Evolutionary conservation across 2,113 vertebrate species (phyloP).

Genomic region (Pseudorhombus dupliciocellatus): DNA sequence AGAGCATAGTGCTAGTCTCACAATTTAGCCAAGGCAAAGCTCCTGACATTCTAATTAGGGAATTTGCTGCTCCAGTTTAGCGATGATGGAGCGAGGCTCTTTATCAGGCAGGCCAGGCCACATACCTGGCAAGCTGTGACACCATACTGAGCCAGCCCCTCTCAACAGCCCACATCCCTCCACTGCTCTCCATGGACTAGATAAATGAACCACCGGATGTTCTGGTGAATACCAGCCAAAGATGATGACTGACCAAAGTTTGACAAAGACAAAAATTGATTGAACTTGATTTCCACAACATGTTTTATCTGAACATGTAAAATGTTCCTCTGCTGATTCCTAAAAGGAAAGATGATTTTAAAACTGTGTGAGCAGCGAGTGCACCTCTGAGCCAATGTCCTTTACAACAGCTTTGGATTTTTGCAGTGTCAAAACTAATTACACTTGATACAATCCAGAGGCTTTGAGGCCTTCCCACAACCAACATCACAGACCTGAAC

Average conservation of each 20-base stretch:
- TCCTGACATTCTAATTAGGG: constrained; percentile 74
- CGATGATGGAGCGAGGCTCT: constrained; percentile 68
- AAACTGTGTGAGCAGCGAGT: constrained; percentile 21
- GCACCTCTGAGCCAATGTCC: constrained; percentile 27
- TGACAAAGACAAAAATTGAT: constrained; percentile 1
- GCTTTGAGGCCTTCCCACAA: not conserved
- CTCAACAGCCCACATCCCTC: constrained; percentile 62
- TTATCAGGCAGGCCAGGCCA: constrained; percentile 75
- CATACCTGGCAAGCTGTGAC: constrained; percentile 71
- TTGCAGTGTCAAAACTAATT: constrained; percentile 15
- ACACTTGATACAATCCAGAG: constrained; percentile 10
- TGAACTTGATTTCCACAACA: constrained; percentile 13
- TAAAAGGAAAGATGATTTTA: constrained; percentile 1
- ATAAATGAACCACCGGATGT: constrained; percentile 58
- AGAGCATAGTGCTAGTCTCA: constrained; percentile 28
- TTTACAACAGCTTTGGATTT: constrained; percentile 33
- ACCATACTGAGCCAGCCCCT: constrained; percentile 53
- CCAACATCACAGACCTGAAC: too few relatives aligned
- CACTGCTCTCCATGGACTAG: constrained; percentile 48
- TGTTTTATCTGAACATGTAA: constrained; percentile 5
- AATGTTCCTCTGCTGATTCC: constrained; percentile 5
- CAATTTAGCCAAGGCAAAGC: constrained; percentile 54
- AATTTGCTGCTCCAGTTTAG: constrained; percentile 73
- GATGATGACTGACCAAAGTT: constrained; percentile 42
- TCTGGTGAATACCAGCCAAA: constrained; percentile 57